Evolutionary conservation across 2,888 invertebrate species (phyloP).

Genomic region (Pyrrhia umbra): DNA sequence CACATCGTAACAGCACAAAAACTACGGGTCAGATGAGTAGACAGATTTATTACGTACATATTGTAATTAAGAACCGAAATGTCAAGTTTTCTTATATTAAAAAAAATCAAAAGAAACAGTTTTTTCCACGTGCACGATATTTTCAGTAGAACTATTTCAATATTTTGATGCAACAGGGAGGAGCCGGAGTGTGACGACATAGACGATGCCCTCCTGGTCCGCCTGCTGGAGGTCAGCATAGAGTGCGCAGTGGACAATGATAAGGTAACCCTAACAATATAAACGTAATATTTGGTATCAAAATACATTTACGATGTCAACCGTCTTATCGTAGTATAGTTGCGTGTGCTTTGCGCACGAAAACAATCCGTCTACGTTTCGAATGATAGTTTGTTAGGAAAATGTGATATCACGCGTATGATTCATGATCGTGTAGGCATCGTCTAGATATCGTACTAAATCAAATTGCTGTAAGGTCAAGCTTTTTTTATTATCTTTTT

Average conservation of each 20-base stretch:
- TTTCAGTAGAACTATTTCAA: background rate
- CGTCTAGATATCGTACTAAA: constrained; percentile 22
- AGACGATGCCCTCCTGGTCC: constrained; percentile 92
- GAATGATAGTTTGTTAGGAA: constrained; percentile 23
- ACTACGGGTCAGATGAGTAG: too few relatives aligned
- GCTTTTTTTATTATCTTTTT: constrained; percentile 25
- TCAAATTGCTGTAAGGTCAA: constrained; percentile 11
- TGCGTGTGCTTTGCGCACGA: constrained; percentile 33
- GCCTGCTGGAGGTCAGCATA: constrained; percentile 92
- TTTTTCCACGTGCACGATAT: background rate
- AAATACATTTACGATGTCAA: background rate
- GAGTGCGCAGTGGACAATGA: constrained; percentile 93
- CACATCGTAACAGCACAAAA: too few relatives aligned
- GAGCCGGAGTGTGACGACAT: constrained; percentile 91
- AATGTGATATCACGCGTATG: constrained; percentile 26
- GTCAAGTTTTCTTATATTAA: too few relatives aligned
- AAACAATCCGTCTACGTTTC: constrained; percentile 24
- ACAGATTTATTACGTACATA: too few relatives aligned
- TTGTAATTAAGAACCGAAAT: too few relatives aligned
- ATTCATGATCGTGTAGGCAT: constrained; percentile 48
- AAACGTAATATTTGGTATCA: constrained; percentile 18
- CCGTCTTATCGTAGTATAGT: constrained; percentile 17
- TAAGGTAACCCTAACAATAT: constrained; percentile 89
- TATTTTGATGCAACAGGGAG: constrained; percentile 76
- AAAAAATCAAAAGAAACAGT: background rate